Percentiles rank a stretch among this genome's conserved stretches.
phyloP scores from a whole-genome alignment of 2,797 vertebrate genomes.

The Girardinus metallicus region DNA sequence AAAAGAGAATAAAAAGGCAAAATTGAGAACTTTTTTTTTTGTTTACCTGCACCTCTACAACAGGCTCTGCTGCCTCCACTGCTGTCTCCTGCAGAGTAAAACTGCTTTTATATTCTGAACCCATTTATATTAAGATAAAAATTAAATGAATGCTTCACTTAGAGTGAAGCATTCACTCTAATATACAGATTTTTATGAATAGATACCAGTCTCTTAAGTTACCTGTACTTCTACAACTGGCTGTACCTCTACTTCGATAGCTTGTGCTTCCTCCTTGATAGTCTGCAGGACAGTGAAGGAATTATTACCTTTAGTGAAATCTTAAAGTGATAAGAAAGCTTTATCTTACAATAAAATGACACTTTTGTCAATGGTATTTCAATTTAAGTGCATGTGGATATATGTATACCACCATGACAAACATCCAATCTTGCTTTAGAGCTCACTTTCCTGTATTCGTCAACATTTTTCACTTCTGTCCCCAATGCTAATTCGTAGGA shows the following conservation, averaged over 20 bases:
- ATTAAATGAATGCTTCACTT: not conserved
- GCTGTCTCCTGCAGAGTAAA: conserved; percentile 62
- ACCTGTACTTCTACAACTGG: conserved; percentile 54
- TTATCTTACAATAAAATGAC: not conserved
- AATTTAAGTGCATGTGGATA: not conserved
- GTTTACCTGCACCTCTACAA: conserved; percentile 69
- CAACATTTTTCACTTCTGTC: not conserved
- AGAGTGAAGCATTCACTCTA: conserved; percentile 4
- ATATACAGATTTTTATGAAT: not conserved
- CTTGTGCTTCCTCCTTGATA: conserved; percentile 30
- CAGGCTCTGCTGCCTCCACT: conserved; percentile 35
- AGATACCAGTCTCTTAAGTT: conserved; percentile 25
- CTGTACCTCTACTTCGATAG: conserved; percentile 39
- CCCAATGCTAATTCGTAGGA: not conserved
- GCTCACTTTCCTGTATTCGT: not conserved
- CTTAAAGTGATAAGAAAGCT: not conserved
- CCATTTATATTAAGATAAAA: conserved; percentile 12
- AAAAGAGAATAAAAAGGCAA: conserved; percentile 13
- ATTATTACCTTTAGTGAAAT: conserved; percentile 33
- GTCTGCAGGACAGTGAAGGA: conserved; percentile 58
- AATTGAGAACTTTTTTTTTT: conserved; percentile 12
- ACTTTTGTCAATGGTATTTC: not conserved
- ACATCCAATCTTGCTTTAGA: not conserved
- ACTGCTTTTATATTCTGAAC: conserved; percentile 36
- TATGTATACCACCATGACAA: no score